phyloP scores from a whole-genome alignment of 2,797 vertebrate genomes.

The Enteromius paludinosus region DNA sequence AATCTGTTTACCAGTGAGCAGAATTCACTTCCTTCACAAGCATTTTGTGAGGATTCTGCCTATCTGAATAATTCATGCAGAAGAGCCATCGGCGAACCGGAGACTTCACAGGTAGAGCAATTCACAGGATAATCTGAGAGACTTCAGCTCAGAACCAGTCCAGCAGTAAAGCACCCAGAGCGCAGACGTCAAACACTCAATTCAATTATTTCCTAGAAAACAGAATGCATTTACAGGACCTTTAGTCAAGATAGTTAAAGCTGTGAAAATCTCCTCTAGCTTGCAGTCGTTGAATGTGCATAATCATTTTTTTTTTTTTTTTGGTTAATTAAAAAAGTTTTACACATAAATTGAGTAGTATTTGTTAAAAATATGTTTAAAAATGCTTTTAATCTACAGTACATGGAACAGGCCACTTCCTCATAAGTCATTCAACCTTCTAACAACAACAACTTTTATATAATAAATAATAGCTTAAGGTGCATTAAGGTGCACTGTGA shows the following conservation, averaged over 20 bases:
- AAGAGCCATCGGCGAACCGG: slow-evolving; percentile 75
- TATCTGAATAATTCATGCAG: slow-evolving; percentile 81
- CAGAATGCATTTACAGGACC: slow-evolving; percentile 28
- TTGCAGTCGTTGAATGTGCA: background rate
- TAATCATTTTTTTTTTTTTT: background rate
- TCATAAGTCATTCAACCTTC: background rate
- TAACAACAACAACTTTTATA: background rate
- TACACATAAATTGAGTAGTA: background rate
- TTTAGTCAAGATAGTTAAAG: slow-evolving; percentile 24
- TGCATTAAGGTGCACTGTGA: background rate
- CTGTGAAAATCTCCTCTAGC: slow-evolving; percentile 25
- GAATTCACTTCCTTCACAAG: slow-evolving; percentile 67
- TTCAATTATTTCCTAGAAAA: slow-evolving; percentile 58
- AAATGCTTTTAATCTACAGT: background rate
- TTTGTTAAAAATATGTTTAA: background rate
- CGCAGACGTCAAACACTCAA: slow-evolving; percentile 45
- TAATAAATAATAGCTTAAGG: background rate
- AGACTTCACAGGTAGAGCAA: slow-evolving; percentile 68
- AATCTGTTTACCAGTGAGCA: slow-evolving; percentile 80
- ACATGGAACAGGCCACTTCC: background rate
- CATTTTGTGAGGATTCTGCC: slow-evolving; percentile 72
- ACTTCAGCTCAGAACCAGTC: slow-evolving; percentile 41
- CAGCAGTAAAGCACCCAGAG: slow-evolving; percentile 52
- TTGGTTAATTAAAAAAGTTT: slow-evolving; percentile 15
- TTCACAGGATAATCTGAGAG: slow-evolving; percentile 66